Evolutionary conservation across 2,888 invertebrate species (phyloP).

Genomic region (Drosophila ustulata): DNA sequence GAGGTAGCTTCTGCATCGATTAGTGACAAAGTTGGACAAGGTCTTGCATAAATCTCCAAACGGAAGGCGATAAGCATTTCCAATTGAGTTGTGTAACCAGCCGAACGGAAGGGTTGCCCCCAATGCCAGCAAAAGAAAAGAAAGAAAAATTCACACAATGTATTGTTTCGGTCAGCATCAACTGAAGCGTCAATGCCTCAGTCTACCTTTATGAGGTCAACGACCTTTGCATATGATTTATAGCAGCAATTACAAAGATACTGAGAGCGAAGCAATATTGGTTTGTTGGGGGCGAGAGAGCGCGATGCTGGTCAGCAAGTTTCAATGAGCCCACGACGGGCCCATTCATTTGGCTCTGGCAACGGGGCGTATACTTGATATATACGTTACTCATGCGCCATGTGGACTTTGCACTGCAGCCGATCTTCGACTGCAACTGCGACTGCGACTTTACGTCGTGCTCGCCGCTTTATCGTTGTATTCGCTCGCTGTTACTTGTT

Average conservation of each 20-base stretch:
- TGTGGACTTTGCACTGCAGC: constrained; percentile 62
- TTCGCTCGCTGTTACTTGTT: not conserved
- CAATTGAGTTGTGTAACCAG: not conserved
- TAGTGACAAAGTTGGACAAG: not conserved
- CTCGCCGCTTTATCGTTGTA: constrained; percentile 36
- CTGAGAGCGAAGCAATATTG: not conserved
- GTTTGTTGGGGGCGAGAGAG: not conserved
- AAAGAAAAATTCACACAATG: not conserved
- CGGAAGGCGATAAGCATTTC: not conserved
- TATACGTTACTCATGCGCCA: constrained; percentile 61
- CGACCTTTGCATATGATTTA: constrained; percentile 1
- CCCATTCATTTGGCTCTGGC: constrained; percentile 17
- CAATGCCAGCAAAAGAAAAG: not conserved
- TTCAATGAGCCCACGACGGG: not conserved
- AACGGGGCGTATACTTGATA: constrained; percentile 43
- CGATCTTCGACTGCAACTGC: constrained; percentile 1
- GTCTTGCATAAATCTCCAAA: not conserved
- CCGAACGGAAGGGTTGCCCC: not conserved
- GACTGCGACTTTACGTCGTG: constrained; percentile 5
- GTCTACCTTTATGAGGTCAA: not conserved
- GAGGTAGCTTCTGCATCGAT: no score
- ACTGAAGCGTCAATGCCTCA: constrained; percentile 1
- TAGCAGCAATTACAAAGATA: not conserved
- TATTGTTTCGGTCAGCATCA: constrained; percentile 3
- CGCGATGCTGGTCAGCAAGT: constrained; percentile 22